Conservation (phyloP, 2,888 invertebrate genomes). For the Drosophila siamana region DNA sequence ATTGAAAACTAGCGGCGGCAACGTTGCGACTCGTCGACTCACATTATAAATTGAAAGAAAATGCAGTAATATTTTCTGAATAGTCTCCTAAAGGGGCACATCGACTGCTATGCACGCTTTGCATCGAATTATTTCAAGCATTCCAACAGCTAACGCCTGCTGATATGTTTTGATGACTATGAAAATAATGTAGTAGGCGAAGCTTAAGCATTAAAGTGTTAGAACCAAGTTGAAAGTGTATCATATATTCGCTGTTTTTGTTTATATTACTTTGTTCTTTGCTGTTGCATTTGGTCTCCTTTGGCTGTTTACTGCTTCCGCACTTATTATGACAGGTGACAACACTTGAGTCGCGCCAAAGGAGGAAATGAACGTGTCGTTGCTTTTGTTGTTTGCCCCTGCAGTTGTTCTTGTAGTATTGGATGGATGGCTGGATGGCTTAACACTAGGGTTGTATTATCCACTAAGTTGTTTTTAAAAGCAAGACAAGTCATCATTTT, state of each 20-base stretch:
- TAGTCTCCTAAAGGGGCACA: slow-evolving; percentile 3
- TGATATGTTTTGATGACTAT: neutral
- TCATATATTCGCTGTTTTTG: slow-evolving; percentile 18
- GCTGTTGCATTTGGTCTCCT: slow-evolving; percentile 38
- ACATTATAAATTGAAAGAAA: slow-evolving; percentile 72
- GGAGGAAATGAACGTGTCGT: slow-evolving; percentile 77
- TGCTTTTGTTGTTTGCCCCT: slow-evolving; percentile 34
- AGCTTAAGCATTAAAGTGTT: neutral
- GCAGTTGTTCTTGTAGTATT: slow-evolving; percentile 5
- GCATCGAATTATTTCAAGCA: neutral
- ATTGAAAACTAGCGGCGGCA: slow-evolving; percentile 71
- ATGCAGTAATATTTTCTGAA: slow-evolving; percentile 38
- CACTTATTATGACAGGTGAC: slow-evolving; percentile 82
- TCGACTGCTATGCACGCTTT: neutral
- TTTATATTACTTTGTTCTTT: neutral
- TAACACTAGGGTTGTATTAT: slow-evolving; percentile 80
- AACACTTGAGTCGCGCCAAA: slow-evolving; percentile 81
- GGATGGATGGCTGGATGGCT: slow-evolving; percentile 62
- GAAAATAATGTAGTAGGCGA: no score
- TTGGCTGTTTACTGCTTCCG: slow-evolving; percentile 67
- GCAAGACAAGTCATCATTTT: slow-evolving; percentile 79
- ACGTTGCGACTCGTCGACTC: slow-evolving; percentile 26
- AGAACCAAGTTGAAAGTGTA: neutral
- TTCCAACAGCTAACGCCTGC: no score
- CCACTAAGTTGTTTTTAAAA: slow-evolving; percentile 82